Evolutionary conservation across 2,797 vertebrate genomes (phyloP).

Genomic region (Phalanger gymnotis): DNA sequence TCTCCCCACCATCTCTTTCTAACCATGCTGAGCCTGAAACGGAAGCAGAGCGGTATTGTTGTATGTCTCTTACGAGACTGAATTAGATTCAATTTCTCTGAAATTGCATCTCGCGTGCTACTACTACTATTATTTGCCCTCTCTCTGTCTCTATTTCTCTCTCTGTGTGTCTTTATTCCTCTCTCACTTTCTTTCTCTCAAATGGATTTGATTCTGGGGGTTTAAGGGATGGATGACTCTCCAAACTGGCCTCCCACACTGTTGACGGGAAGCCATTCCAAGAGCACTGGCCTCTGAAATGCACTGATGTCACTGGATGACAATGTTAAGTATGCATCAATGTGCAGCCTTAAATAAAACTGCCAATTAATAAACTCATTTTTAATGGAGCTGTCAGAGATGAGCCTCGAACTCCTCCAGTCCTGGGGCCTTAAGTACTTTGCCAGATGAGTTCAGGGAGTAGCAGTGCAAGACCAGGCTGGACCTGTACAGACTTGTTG

Average conservation of each 20-base stretch:
- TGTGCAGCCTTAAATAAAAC: conserved; percentile 55
- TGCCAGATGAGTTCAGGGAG: conserved; percentile 54
- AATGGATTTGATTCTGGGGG: neutral
- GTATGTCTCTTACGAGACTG: neutral
- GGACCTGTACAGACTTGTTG: conserved; percentile 71
- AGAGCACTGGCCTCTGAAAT: conserved; percentile 43
- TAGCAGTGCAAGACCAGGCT: conserved; percentile 12
- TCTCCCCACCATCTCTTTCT: neutral
- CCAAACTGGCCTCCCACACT: neutral
- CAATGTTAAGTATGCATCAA: conserved; percentile 45
- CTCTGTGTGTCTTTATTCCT: neutral
- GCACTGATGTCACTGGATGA: conserved; percentile 36
- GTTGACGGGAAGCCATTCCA: conserved; percentile 24
- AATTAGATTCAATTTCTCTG: conserved; percentile 21
- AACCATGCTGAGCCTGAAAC: conserved; percentile 58
- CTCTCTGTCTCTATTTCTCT: neutral
- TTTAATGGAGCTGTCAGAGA: conserved; percentile 61
- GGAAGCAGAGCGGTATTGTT: conserved; percentile 23
- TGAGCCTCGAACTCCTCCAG: conserved; percentile 44
- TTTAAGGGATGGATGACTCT: neutral
- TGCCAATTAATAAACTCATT: conserved; percentile 61
- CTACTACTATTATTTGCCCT: neutral
- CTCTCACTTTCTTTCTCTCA: neutral
- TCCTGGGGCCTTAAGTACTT: conserved; percentile 27
- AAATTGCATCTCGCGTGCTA: neutral